Conservation (phyloP, 2,888 invertebrate species). For the Catocala nupta region DNA sequence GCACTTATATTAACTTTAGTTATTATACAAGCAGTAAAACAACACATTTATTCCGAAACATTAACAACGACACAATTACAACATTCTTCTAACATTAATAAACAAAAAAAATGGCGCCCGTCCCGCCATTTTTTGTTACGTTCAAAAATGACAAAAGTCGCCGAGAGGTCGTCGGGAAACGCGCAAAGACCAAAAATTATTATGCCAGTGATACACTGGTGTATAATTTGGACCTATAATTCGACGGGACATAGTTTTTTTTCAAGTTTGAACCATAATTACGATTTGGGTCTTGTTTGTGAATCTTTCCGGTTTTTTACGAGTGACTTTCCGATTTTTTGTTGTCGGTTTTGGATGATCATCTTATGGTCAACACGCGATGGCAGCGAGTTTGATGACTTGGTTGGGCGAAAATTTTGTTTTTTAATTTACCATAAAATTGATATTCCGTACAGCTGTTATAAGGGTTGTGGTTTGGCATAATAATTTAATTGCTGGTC, state of each 20-base stretch:
- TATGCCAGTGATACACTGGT: constrained; percentile 33
- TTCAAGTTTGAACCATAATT: constrained; percentile 64
- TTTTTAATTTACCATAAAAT: constrained; percentile 9
- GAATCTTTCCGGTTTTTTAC: constrained; percentile 66
- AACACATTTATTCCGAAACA: background rate
- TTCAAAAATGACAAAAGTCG: constrained; percentile 68
- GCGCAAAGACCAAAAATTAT: constrained; percentile 59
- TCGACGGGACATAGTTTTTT: constrained; percentile 60
- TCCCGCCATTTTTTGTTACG: constrained; percentile 46
- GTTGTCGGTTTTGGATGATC: constrained; percentile 39
- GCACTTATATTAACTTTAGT: too few relatives aligned
- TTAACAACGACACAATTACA: constrained; percentile 35
- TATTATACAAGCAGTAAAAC: too few relatives aligned
- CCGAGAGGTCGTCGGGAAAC: constrained; percentile 52
- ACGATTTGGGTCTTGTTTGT: constrained; percentile 58
- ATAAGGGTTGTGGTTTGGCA: constrained; percentile 6
- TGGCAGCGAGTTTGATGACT: constrained; percentile 16
- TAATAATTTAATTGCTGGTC: background rate
- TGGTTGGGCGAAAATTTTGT: constrained; percentile 6
- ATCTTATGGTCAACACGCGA: constrained; percentile 33
- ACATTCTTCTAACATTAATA: constrained; percentile 31
- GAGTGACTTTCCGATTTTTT: constrained; percentile 51
- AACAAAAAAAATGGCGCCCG: constrained; percentile 52
- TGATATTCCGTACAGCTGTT: constrained; percentile 2
- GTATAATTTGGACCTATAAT: constrained; percentile 81